Base-by-base conservation (phyloP, 2,888 invertebrate species). In the Girardia tigrina region DNA sequence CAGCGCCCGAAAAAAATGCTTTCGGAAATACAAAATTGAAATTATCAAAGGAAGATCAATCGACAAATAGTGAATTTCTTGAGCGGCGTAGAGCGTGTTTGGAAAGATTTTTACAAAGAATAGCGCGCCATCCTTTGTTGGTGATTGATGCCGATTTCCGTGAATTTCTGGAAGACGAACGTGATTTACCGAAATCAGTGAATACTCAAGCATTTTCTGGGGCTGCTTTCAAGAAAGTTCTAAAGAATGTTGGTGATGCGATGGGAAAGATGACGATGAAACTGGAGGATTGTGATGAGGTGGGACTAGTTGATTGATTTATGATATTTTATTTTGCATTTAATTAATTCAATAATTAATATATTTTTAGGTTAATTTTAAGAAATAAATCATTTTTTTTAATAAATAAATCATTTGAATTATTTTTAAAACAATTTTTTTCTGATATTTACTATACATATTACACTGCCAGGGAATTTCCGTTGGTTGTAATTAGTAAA, bases 281-380 rank as follows among this genome's bases (percentile, higher is more conserved):
- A 86, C 98, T 98, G 95, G 97, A 97, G 82, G 98, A 99, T 86
- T 91, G 90, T 77, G 98, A 98, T 86, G 90, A 93, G 80, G 94
- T 94, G 75, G 76, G 27, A 12, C n/a, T 71, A 26, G n/a, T 28
- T 4, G 71, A 23, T 70, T 70, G 6, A 71, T 71, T 71, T 12
- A 6, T 28, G 23, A 28, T 71, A 6, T 14, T n/a, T 12, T 71
- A 6, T 71, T 27, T 70, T 12, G 8, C n/a, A n/a, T 20, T 70
- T 70, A 14, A 70, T 70, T 70, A 70, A 70, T 26, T 70, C 20
- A 12, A 42, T 70, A 26, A 14, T 70, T 70, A 23, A 70, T 20
- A 70, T 26, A 14, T 20, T 8, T 70, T 23, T 70, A 23, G n/a
- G 20, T 70, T 20, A 70, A 70, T 12, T 70, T 23, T 70, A 14